Base-by-base conservation (phyloP, 2,888 invertebrate genomes). In the Melanargia galathea region DNA sequence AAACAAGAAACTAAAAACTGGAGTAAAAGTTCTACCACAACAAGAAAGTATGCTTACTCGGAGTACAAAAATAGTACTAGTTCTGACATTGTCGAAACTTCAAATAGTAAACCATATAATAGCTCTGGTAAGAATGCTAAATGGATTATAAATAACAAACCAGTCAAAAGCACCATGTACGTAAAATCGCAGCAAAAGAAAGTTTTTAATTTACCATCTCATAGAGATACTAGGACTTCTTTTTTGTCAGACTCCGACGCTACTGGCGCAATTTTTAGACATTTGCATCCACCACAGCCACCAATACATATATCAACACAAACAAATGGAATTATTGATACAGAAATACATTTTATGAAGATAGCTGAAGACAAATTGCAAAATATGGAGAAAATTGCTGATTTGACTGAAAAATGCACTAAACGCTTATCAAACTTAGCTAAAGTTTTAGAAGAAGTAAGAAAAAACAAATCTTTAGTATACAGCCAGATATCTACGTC, bases 351-450 rank as follows among this genome's bases (percentile, higher is more conserved):
- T 70, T 83, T 82, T 59, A 82, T 88, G 72, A 85, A 83, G 74
- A 60, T 87, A 63, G 90, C 86, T 30, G 88, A 90, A 76, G 80
- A 84, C 55, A 90, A 90, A 78, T 77, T 90, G 55, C 84, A 90
- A 68, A 90, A 90, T 69, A 91, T 90, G 85, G 90, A 90, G 71
- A 90, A 90, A 79, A 90, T 91, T 56, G 90, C 91, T 16, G 85
- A 88, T 68, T 77, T 90, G 24, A 91, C 91, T 6, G 90, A 91
- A 73, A 88, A 87, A 75, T 92, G 91, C 71, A 89, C 90, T 5
- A 81, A 86, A 73, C 79, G 90, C n/a, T 78, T 92, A 48, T 89
- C 88, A 7, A 86, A 86, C 71, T 81, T 92, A 24, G 89, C 90
- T 4, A 88, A 86, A 75, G 89, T 91, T 46, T 74, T 92, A 54